Base-by-base conservation (phyloP, 2,888 invertebrate species). In the Artemia sinica region DNA sequence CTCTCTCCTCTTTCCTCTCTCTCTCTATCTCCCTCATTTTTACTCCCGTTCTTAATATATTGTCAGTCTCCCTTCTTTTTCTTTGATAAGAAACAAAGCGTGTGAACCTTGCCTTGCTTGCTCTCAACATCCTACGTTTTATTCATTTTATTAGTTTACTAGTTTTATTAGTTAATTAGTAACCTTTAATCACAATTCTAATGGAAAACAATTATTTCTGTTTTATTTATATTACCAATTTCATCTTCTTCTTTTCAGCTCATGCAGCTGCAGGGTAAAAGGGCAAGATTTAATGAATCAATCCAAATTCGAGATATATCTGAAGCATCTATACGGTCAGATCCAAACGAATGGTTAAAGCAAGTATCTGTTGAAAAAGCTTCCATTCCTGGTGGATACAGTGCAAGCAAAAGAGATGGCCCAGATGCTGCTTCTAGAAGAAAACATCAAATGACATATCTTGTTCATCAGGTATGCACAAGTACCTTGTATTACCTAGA, bases 391-490 rank as follows among this genome's bases (percentile, higher is more conserved):
- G 58, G 58, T 58, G 58, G 58, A 8, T 58, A 14, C 58, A 58
- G 58, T 58, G 58, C 58, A 58, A 58, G 58, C 58, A 58, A 58
- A 18, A 58, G 10, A 10, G 58, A 58, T 58, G 58, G 58, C n/a
- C 58, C 58, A 9, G 58, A 58, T 9, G 58, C 58, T 1, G 58
- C 18, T 58, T 58, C 58, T 8, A 84, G 85, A 73, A 83, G 87
- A 73, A 95, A 95, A 78, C 94, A 96, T 82, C 95, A 96, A 81
- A 95, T 96, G 74, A 95, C 94, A 1, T 95, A 93, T 78, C 82
- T 96, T 73, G 95, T 94, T 41, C 87, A 87, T 77, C 85, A 85
- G 82, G 85, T 85, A 74, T 10, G n/a, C 10, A n/a, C 18, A 14
- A 1, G n/a, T 14, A 14, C 58, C 58, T 58, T 58, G 58, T 8